phyloP scores from a whole-genome alignment of 64 coral and sea anemone species.

The Porites australiensis region DNA sequence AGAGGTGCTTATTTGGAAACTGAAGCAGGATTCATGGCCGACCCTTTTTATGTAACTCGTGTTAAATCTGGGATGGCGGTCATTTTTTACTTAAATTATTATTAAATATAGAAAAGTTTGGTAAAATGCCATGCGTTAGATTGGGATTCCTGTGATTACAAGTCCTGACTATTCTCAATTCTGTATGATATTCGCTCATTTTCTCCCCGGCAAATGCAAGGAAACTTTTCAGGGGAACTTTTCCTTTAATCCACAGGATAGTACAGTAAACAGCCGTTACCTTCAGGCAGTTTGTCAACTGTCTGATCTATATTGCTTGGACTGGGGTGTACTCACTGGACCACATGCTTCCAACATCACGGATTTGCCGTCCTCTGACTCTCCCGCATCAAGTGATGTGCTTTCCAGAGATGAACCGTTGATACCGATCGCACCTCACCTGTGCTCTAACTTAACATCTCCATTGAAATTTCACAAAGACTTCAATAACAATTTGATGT shows the following conservation, averaged over 20 bases:
- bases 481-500: conserved; percentile 52
- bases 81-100: too few relatives aligned
- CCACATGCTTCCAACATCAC: conserved; percentile 1
- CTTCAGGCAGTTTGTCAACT: conserved; percentile 53
- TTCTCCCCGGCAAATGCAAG: not conserved
- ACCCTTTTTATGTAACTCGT: too few relatives aligned
- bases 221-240: not conserved
- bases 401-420: conserved; percentile 44
- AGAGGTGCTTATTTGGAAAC: too few relatives aligned
- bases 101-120: too few relatives aligned
- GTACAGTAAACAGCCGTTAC: conserved; percentile 51
- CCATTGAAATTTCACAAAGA: conserved; percentile 42
- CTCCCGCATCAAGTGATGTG: not conserved
- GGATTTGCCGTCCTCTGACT: not conserved
- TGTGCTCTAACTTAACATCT: conserved; percentile 35
- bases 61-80: too few relatives aligned
- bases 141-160: too few relatives aligned
- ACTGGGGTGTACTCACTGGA: conserved; percentile 64
- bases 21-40: too few relatives aligned
- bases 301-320: conserved; percentile 32
- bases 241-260: conserved; percentile 33
- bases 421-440: conserved; percentile 55
- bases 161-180: too few relatives aligned
- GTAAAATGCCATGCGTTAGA: too few relatives aligned
- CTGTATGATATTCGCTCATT: not conserved